Evolutionary conservation across 2,113 vertebrate species (phyloP).

Genomic region (Labeo catla): DNA sequence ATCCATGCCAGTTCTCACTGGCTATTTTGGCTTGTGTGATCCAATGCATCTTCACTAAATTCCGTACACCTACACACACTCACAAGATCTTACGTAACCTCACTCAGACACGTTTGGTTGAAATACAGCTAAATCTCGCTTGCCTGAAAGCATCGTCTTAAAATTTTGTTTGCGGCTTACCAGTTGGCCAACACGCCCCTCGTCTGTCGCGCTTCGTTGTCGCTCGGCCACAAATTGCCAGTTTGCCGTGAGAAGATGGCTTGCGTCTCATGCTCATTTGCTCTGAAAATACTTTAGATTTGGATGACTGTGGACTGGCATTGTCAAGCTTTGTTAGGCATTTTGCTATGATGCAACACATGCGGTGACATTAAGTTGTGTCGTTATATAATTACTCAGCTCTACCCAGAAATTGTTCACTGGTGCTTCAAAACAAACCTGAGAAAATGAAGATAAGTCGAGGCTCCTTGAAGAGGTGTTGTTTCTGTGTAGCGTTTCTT

Average conservation of each 20-base stretch:
- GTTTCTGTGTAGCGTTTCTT: slow-evolving; percentile 1
- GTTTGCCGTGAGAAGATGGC: slow-evolving; percentile 9
- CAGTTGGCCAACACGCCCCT: neutral
- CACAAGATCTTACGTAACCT: neutral
- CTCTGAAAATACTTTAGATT: slow-evolving; percentile 7
- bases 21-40: neutral
- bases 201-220: neutral
- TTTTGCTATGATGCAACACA: neutral
- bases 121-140: neutral
- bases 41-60: neutral
- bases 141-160: neutral
- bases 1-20: neutral
- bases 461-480: neutral
- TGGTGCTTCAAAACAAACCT: neutral
- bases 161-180: neutral
- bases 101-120: neutral
- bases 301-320: neutral
- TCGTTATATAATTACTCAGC: neutral
- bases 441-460: neutral
- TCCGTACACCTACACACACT: neutral
- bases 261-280: neutral
- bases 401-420: neutral
- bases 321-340: neutral
- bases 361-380: neutral
- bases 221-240: neutral